Conservation (phyloP, 1,140 invertebrate genomes). For the Phenacoccus solenopsis region DNA sequence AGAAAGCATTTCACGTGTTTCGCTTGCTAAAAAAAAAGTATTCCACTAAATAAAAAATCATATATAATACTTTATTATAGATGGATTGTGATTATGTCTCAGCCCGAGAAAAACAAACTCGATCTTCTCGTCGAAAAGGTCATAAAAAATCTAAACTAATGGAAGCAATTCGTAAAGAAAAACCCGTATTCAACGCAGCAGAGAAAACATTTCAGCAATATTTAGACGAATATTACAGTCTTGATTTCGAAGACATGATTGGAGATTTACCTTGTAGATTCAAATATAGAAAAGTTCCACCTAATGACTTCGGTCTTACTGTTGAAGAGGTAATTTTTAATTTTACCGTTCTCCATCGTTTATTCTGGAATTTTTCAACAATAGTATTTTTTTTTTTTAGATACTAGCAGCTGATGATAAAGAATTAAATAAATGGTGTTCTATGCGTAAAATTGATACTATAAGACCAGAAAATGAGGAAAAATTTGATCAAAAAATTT, state of each 20-base stretch:
- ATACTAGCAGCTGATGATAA: conserved; percentile 81
- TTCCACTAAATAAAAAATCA: conserved; percentile 28
- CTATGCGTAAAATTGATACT: conserved; percentile 78
- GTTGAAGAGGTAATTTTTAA: conserved; percentile 59
- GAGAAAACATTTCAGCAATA: conserved; percentile 73
- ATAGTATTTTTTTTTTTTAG: conserved; percentile 35
- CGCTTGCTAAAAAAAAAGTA: neutral
- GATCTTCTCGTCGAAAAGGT: conserved; percentile 33
- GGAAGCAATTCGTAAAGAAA: conserved; percentile 33
- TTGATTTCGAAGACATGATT: conserved; percentile 91
- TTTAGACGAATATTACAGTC: conserved; percentile 84
- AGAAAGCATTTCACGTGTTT: neutral
- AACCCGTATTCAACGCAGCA: conserved; percentile 55
- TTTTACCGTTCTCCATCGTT: conserved; percentile 32
- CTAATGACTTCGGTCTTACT: conserved; percentile 85
- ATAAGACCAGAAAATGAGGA: conserved; percentile 65
- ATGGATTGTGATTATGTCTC: conserved; percentile 77
- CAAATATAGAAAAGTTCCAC: conserved; percentile 76
- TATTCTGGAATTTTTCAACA: conserved; percentile 6
- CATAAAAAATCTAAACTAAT: conserved; percentile 47
- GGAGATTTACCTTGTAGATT: conserved; percentile 82
- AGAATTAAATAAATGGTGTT: conserved; percentile 90
- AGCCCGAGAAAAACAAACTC: conserved; percentile 20
- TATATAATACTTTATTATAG: too few species aligned
- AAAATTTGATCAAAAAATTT: conserved; percentile 61